These are phyloP conservation scores for Plebejus argus DNA, from an alignment of 2,888 invertebrate species.

Conservation along the genomic window DNA sequence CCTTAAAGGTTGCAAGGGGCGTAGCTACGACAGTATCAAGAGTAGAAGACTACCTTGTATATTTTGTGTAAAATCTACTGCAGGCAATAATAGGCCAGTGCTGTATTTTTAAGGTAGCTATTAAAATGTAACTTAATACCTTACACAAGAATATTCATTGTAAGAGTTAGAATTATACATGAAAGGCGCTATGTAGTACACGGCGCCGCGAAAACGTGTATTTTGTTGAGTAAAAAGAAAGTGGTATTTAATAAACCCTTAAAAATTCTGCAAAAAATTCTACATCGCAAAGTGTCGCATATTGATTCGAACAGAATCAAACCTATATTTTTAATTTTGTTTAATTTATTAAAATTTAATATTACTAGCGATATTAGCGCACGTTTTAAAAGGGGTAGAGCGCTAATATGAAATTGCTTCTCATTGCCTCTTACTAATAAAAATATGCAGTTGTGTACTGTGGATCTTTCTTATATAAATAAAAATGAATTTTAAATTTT, in stretches of 20 bases:
- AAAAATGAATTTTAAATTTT: too few relatives aligned
- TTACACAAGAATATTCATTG: not conserved
- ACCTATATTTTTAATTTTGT: not conserved
- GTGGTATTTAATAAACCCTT: not conserved
- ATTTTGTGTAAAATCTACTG: too few relatives aligned
- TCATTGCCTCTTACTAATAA: too few relatives aligned
- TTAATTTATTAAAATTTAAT: too few relatives aligned
- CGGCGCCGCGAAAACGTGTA: not conserved
- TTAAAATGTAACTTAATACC: not conserved
- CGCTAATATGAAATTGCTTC: too few relatives aligned
- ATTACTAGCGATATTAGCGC: too few relatives aligned
- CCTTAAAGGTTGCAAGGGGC: slow-evolving; percentile 4
- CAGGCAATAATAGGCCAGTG: too few relatives aligned
- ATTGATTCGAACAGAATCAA: not conserved
- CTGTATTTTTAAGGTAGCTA: not conserved
- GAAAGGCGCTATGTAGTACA: not conserved
- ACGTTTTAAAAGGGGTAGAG: too few relatives aligned
- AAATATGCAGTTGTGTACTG: too few relatives aligned
- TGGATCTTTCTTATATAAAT: too few relatives aligned
- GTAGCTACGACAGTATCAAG: not conserved
- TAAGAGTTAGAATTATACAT: not conserved
- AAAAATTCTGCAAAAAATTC: not conserved
- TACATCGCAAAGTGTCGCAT: not conserved
- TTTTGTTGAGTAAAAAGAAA: not conserved
- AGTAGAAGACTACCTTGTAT: not conserved